A percentile compares a stretch with the other conserved stretches of the same genome.
Conservation (phyloP, 2,888 invertebrate genomes). For the Phytoseiulus persimilis region DNA sequence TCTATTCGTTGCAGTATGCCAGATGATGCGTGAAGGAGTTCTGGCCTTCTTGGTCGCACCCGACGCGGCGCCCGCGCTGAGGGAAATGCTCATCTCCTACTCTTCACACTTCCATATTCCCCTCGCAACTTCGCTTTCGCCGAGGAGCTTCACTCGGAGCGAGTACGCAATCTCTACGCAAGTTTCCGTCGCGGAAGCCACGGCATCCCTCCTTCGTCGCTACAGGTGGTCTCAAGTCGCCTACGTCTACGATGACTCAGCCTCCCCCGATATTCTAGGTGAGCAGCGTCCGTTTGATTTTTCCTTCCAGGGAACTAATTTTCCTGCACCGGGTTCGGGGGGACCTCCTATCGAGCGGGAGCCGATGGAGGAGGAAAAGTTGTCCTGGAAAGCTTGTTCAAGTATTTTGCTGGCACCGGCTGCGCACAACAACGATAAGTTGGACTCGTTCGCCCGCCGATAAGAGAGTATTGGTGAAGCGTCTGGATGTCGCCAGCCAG, state of each 20-base stretch:
- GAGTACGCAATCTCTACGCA: conserved; percentile 36
- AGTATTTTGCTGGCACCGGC: not conserved
- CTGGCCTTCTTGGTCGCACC: conserved; percentile 24
- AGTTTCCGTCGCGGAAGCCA: conserved; percentile 25
- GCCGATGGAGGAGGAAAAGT: not conserved
- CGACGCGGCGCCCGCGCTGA: conserved; percentile 15
- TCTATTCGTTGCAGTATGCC: conserved; percentile 26
- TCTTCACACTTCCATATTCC: conserved; percentile 36
- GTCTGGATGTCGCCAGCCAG: not conserved
- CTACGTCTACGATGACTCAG: conserved; percentile 36
- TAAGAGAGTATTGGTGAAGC: not conserved
- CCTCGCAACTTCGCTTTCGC: conserved; percentile 15
- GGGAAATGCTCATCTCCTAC: conserved; percentile 33
- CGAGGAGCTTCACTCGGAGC: conserved; percentile 31
- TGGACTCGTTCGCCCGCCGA: not conserved
- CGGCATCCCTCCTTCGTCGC: conserved; percentile 30
- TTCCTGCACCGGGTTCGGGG: not conserved
- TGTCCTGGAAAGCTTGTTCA: not conserved
- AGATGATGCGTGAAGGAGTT: conserved; percentile 37
- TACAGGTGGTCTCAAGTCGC: conserved; percentile 36
- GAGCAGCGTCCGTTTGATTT: not conserved
- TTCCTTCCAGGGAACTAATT: not conserved
- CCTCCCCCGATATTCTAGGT: conserved; percentile 39
- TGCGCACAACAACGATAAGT: not conserved
- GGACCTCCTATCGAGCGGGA: too few species aligned